Percentiles rank a stretch among this genome's conserved stretches.
These are phyloP conservation scores for Panurus biarmicus DNA, from an alignment of 2,113 vertebrate species.

Conservation along the genomic window DNA sequence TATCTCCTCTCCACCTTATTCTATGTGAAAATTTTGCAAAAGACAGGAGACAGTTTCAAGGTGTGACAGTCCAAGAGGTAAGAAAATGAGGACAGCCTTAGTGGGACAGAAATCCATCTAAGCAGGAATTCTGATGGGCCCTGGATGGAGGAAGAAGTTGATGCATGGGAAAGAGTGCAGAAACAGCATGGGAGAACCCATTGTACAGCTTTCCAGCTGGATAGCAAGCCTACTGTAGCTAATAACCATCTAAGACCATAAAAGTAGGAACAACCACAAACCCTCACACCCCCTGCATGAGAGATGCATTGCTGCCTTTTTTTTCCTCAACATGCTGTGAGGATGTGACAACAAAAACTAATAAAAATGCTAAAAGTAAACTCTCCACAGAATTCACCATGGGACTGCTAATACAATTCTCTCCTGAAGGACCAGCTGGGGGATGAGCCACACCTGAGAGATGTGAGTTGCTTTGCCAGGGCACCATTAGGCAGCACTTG, in stretches of 20 bases:
- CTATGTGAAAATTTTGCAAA: neutral
- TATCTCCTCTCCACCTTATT: neutral
- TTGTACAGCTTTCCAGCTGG: neutral
- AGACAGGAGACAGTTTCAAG: neutral
- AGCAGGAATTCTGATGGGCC: neutral
- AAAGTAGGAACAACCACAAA: neutral
- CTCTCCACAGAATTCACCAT: neutral
- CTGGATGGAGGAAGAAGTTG: neutral
- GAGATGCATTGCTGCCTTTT: neutral
- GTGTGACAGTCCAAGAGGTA: neutral
- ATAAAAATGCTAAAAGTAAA: neutral
- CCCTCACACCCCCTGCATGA: rapidly evolving
- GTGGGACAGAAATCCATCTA: neutral
- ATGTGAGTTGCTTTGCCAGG: neutral
- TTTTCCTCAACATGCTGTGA: rapidly evolving
- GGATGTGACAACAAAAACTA: neutral
- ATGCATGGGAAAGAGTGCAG: neutral
- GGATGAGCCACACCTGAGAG: neutral
- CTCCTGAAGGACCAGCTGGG: neutral
- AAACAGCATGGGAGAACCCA: neutral
- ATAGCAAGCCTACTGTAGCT: neutral
- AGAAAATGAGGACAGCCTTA: neutral
- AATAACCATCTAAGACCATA: neutral
- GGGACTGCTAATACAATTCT: neutral
- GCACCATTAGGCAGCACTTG: neutral